These are phyloP conservation scores for Propithecus coquereli DNA, from an alignment of 2,113 vertebrate genomes.

Conservation along the genomic window DNA sequence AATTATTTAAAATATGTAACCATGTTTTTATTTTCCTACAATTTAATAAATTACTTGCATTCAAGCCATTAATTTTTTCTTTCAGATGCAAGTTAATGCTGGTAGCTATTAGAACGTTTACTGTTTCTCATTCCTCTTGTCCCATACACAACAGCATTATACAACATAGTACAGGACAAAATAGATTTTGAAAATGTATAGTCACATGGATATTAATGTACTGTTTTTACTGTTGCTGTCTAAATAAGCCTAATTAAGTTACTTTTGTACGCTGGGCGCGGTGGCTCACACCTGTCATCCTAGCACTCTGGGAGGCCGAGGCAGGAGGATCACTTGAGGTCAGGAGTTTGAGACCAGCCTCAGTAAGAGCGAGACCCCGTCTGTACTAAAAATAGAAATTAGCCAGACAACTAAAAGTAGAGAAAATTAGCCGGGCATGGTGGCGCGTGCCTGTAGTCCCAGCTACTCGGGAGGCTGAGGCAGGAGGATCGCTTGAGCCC, in stretches of 20 bases:
- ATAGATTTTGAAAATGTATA: conserved; percentile 40
- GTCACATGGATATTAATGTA: background rate
- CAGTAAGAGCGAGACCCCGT: too few relatives aligned
- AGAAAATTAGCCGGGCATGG: too few relatives aligned
- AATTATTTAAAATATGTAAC: background rate
- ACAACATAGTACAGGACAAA: background rate
- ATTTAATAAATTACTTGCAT: background rate
- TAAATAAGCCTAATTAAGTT: background rate
- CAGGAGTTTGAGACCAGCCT: too few relatives aligned
- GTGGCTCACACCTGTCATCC: too few relatives aligned
- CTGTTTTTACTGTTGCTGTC: background rate
- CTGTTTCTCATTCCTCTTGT: background rate
- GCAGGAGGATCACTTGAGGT: too few relatives aligned
- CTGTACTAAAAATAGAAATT: too few relatives aligned
- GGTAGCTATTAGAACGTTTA: background rate
- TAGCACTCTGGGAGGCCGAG: too few relatives aligned
- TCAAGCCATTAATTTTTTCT: background rate
- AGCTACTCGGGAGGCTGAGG: too few relatives aligned
- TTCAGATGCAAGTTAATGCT: background rate
- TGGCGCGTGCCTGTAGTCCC: too few relatives aligned
- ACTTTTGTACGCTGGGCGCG: background rate
- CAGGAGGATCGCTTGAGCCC: too few relatives aligned
- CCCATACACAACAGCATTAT: background rate
- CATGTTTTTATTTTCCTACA: conserved; percentile 18
- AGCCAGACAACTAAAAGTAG: too few relatives aligned